Evolutionary conservation across 1,140 invertebrate genomes (phyloP).

Genomic region (Pectinophora gossypiella): DNA sequence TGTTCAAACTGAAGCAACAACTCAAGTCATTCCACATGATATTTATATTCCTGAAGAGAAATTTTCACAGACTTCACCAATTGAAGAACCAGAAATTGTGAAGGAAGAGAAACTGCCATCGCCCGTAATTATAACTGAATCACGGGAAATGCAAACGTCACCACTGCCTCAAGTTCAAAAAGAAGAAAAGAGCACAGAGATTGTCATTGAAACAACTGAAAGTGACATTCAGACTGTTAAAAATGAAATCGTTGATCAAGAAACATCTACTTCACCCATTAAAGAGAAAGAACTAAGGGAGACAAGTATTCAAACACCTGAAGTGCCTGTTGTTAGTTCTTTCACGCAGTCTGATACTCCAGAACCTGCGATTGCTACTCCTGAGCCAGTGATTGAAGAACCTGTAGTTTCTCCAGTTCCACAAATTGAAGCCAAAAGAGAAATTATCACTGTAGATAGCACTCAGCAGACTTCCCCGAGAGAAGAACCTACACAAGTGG

Average conservation of each 20-base stretch:
- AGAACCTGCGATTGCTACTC: constrained; percentile 5
- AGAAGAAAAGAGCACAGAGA: constrained; percentile 63
- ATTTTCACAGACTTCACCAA: constrained; percentile 62
- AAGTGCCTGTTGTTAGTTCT: constrained; percentile 40
- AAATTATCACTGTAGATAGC: constrained; percentile 39
- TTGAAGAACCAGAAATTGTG: constrained; percentile 18
- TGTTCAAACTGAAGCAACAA: constrained; percentile 45
- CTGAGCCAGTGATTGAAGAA: not conserved
- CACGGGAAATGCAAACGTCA: constrained; percentile 67
- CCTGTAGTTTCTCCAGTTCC: constrained; percentile 8
- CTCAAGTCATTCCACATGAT: constrained; percentile 62
- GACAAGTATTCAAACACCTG: constrained; percentile 71
- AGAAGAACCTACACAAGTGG: constrained; percentile 39
- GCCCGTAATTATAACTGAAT: constrained; percentile 44
- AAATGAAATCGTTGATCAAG: constrained; percentile 59
- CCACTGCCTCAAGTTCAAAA: constrained; percentile 41
- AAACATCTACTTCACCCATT: constrained; percentile 57
- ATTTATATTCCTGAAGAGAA: constrained; percentile 60
- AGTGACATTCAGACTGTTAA: constrained; percentile 65
- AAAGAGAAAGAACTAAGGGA: constrained; percentile 53
- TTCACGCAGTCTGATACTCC: constrained; percentile 52
- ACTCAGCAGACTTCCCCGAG: constrained; percentile 64
- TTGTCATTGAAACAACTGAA: constrained; percentile 51
- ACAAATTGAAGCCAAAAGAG: constrained; percentile 6
- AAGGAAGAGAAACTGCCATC: constrained; percentile 25